Conservation (phyloP, 2,797 vertebrate genomes). For the Dipus sagitta region DNA sequence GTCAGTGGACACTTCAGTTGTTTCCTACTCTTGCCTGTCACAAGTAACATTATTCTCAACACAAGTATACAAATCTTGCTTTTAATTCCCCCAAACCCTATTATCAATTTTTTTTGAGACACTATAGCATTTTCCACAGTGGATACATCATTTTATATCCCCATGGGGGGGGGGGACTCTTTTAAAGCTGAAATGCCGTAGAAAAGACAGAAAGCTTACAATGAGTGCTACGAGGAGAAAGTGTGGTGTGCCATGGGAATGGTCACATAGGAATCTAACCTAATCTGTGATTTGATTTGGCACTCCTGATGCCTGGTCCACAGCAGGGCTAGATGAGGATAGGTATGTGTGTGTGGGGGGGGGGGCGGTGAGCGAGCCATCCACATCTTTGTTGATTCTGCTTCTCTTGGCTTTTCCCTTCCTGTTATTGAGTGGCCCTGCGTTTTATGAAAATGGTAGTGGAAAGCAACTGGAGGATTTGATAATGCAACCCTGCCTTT, state of each 20-base stretch:
- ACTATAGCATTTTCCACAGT: conserved; percentile 40
- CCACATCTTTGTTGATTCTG: background rate
- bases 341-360: background rate
- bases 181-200: conserved; percentile 50
- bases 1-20: background rate
- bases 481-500: background rate
- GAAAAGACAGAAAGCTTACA: conserved; percentile 41
- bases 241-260: background rate
- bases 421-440: background rate
- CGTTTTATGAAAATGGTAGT: background rate
- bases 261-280: conserved; percentile 3
- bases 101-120: conserved; percentile 58
- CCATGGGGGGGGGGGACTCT: conserved; percentile 15
- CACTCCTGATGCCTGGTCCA: background rate
- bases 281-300: background rate
- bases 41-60: background rate
- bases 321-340: background rate
- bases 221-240: conserved; percentile 6
- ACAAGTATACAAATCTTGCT: background rate
- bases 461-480: background rate
- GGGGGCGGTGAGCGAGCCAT: background rate
- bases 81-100: background rate
- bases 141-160: conserved; percentile 11
- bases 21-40: background rate
- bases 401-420: background rate